phyloP scores from a whole-genome alignment of 2,888 invertebrate genomes.

The Zygogramma bicolorata region DNA sequence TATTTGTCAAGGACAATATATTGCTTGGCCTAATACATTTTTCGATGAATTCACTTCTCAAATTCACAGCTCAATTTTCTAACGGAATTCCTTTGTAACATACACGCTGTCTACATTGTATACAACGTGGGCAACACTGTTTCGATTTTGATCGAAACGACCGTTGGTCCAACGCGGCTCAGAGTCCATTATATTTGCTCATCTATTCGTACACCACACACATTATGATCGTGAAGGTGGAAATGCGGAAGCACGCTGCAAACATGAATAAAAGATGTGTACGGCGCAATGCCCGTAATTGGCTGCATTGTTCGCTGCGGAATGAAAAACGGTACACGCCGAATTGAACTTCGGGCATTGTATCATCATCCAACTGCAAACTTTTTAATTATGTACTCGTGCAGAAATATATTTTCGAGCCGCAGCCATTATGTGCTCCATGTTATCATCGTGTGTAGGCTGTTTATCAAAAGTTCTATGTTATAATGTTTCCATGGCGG shows the following conservation, averaged over 20 bases:
- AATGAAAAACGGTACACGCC: neutral
- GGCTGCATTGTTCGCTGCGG: neutral
- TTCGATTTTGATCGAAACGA: neutral
- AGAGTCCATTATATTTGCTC: neutral
- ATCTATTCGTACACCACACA: neutral
- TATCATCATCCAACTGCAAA: neutral
- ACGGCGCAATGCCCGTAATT: neutral
- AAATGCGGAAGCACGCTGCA: neutral
- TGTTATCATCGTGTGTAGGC: neutral
- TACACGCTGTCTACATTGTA: neutral
- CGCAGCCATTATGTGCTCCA: neutral
- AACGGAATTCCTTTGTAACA: too few relatives aligned
- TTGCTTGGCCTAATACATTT: too few relatives aligned
- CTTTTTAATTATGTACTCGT: neutral
- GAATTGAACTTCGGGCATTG: neutral
- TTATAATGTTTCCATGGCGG: neutral
- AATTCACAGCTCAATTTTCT: too few relatives aligned
- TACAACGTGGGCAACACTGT: neutral
- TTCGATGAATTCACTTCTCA: too few relatives aligned
- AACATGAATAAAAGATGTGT: conserved; percentile 1
- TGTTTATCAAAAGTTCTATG: neutral
- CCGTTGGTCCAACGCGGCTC: neutral
- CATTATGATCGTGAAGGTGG: neutral
- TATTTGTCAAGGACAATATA: too few relatives aligned
- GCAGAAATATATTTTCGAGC: neutral